Percentiles rank a stretch among this genome's conserved stretches.
Evolutionary conservation across 2,113 vertebrate genomes (phyloP).

Genomic region (Pituophis catenifer): DNA sequence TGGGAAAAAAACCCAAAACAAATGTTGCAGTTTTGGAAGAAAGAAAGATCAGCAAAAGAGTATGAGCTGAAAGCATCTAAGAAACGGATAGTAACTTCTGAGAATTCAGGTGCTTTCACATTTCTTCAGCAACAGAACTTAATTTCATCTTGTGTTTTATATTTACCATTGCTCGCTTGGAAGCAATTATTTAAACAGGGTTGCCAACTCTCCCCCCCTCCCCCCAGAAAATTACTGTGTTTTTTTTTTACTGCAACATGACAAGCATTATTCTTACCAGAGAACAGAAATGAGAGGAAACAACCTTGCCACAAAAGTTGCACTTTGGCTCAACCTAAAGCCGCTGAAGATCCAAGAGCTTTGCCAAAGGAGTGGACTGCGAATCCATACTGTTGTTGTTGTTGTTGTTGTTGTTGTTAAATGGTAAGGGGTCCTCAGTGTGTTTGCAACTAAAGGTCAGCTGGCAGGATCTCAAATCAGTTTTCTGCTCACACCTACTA

Average conservation of each 20-base stretch:
- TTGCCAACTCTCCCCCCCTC: neutral
- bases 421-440: neutral
- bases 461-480: conserved; percentile 39
- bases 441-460: conserved; percentile 20
- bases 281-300: neutral
- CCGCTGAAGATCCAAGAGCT: neutral
- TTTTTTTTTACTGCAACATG: neutral
- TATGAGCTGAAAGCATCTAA: neutral
- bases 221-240: neutral
- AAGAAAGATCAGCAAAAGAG: neutral
- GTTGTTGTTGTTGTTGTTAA: neutral
- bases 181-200: neutral
- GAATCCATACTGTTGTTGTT: neutral
- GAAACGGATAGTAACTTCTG: neutral
- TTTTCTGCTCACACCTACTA: neutral
- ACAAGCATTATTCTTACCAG: neutral
- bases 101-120: neutral
- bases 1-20: neutral
- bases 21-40: neutral
- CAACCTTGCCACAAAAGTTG: neutral
- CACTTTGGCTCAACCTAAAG: neutral
- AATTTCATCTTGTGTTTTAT: neutral
- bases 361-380: neutral
- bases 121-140: neutral
- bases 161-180: neutral